A percentile compares a stretch with the other conserved stretches of the same genome.
These are phyloP conservation scores for Dolichomitus sp. DNA, from an alignment of 2,888 invertebrate species.

Conservation along the genomic window DNA sequence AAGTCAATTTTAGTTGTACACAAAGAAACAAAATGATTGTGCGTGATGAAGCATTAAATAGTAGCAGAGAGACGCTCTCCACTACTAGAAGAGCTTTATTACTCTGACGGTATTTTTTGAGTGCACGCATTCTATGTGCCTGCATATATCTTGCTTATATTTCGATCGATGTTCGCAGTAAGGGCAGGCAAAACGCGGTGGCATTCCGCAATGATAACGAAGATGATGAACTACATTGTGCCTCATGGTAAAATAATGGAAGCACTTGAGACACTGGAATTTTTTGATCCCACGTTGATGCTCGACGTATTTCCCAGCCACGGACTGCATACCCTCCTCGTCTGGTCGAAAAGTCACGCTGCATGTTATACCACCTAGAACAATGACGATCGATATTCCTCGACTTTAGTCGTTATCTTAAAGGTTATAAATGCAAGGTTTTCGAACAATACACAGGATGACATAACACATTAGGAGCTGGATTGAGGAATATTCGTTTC, in stretches of 20 bases:
- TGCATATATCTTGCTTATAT: constrained; percentile 25
- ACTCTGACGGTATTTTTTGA: constrained; percentile 8
- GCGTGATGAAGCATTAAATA: neutral
- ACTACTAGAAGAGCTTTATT: constrained; percentile 14
- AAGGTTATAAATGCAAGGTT: neutral
- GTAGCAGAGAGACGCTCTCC: neutral
- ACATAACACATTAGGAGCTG: neutral
- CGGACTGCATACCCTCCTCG: constrained; percentile 8
- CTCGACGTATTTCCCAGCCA: constrained; percentile 25
- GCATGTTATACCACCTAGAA: constrained; percentile 18
- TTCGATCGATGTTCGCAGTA: constrained; percentile 77
- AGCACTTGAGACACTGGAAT: constrained; percentile 73
- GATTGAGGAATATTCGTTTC: neutral
- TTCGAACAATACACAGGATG: neutral
- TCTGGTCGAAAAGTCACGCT: neutral
- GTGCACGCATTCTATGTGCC: constrained; percentile 20
- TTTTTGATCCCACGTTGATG: constrained; percentile 54
- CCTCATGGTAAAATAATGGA: constrained; percentile 73
- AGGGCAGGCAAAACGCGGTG: constrained; percentile 80
- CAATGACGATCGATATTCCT: constrained; percentile 42
- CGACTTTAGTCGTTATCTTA: neutral
- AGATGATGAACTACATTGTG: constrained; percentile 76
- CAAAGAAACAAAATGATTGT: neutral
- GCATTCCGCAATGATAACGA: constrained; percentile 83
- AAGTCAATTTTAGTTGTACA: neutral